Base-by-base conservation (phyloP, 2,888 invertebrate genomes). In the Agriotes lineatus region DNA sequence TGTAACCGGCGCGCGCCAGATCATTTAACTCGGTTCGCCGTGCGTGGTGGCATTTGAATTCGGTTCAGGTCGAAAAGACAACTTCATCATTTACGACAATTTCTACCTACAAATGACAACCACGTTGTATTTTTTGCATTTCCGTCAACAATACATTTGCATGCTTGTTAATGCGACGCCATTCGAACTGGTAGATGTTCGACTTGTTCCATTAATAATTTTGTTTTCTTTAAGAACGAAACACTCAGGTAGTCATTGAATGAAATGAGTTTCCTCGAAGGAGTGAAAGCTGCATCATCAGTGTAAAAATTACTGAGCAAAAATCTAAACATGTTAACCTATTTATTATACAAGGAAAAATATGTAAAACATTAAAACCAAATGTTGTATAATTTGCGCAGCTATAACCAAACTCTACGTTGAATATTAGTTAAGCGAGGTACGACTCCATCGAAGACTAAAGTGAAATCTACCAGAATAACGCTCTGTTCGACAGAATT, bases 51-150 rank as follows among this genome's bases (percentile, higher is more conserved):
- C 45, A 20, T 45, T 45, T 45, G n/a, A 20, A 45, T 10, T 12
- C 6, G 1, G 20, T 19, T 20, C 1, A 10, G n/a, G 19, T 25
- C 20, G 20, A 22, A 4, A 4, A 20, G 48, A 22, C 22, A 25
- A 44, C 44, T 44, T 44, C 44, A 44, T 48, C 48, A 48, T 48
- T 48, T 48, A 48, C 10, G 12, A 48, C 22, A 48, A 48, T 48
- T 48, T 44, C 44, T 48, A 22, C 48, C 22, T 48, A 48, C 48
- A 48, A 44, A 25, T 22, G 22, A 48, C 48, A 22, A 22, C 12
- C 6, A n/a, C 9, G 22, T 48, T 48, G 48, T 48, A n/a, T 48
- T 48, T 45, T 22, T 22, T 48, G 12, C 48, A 48, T 48, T 48
- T 48, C 48, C 48, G 48, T 22, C 48, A 48, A 22, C 22, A 48